Base-by-base conservation (phyloP, 1,140 invertebrate genomes). In the Calosoma granatense region DNA sequence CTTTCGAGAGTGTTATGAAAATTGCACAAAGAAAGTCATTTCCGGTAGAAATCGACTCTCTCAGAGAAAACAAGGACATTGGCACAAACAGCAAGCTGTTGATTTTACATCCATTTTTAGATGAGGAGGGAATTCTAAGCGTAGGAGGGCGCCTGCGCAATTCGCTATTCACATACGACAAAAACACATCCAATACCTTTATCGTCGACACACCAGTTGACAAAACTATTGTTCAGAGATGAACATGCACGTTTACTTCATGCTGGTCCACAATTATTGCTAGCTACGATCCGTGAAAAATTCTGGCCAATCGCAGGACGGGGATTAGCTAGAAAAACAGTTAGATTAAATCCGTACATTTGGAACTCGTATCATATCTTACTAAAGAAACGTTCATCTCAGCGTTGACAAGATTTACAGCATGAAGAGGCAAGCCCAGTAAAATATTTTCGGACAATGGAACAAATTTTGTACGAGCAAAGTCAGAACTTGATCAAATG, bases 71-170 rank as follows among this genome's bases (percentile, higher is more conserved):
- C n/a, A n/a, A n/a, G n/a, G n/a, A n/a, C n/a, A n/a, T n/a, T n/a
- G n/a, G n/a, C n/a, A n/a, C n/a, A n/a, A n/a, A n/a, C n/a, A n/a
- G n/a, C n/a, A n/a, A n/a, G 4, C n/a, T n/a, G n/a, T n/a, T n/a
- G n/a, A n/a, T n/a, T n/a, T n/a, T n/a, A n/a, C 60, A 60, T 20
- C 71, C 72, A 21, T 69, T 68, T 47, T 20, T 75, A 11, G 70
- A 72, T 55, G 15, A 64, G 14, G 17, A 65, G 9, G 62, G 63
- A 52, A 19, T 69, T 2, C 30, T 72, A 14, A 58, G 68, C 20
- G 68, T 71, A 21, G 69, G 67, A 20, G 68, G 70, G n/a, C 51
- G 67, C 20, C 54, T 71, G 17, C 20, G 55, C 6, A 30, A 65
- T 39, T 54, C 67, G 2, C 21, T 55, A 0, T 59, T 67, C 17